Evolutionary conservation across 2,797 vertebrate species (phyloP), one percentile per base, ranked within the genome.

Genomic region (Gephyroberyx darwinii): DNA sequence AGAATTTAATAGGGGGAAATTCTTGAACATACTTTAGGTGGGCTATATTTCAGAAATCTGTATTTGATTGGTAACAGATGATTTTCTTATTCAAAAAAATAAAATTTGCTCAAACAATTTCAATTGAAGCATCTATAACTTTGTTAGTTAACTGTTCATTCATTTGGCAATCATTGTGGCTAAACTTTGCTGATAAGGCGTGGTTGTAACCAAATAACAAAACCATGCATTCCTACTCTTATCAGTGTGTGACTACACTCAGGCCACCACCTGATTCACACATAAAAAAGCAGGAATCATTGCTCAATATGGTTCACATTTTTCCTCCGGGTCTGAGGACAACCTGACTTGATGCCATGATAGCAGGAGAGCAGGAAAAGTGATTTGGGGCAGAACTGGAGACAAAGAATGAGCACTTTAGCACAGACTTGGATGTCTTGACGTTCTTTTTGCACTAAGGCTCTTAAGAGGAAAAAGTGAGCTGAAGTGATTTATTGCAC

Each of bases 331-430:
- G 75, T 74, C 56, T 69, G 57, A 65, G 5, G 51, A 80, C 57
- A 85, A 68, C 31, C 65, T 77, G 74, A 82, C n/a, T 74, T 67
- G 60, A 81, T 81, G 85, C 82, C 74, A 83, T 19, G 59, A 82
- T 63, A 78, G 83, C 63, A 72, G 75, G 16, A 13, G n/a, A 55
- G 52, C 35, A 69, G 47, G 68, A 72, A 74, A 79, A 55, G 65
- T 26, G 65, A 83, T 81, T 78, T 74, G 71, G 61, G 81, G 72
- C 80, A 52, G 78, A 82, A 83, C 63, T 81, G 80, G 76, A 86
- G 81, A 83, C 61, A 61, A 80, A 69, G 77, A 77, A 45, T 80
- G 87, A 90, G 85, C 75, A 53, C 63, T 89, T 90, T 74, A 82
- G 59, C 84, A 87, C 39, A 77, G 71, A 79, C 59, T 68, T 84